phyloP scores from a whole-genome alignment of 2,888 invertebrate species.

The Sarcophaga rosellei region DNA sequence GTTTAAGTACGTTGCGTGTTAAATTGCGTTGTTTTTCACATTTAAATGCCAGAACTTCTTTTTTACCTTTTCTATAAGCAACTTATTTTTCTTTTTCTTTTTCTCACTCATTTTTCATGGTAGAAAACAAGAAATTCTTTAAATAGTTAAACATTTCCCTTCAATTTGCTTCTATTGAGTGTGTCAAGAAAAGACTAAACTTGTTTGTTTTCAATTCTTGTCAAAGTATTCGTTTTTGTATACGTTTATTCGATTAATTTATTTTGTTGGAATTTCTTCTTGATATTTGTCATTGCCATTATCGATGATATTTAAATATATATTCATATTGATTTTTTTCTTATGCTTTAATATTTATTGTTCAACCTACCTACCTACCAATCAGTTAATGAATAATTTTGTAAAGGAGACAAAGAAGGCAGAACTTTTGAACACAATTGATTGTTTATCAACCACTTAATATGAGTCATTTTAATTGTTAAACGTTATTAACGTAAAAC shows the following conservation, averaged over 20 bases:
- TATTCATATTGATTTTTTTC: conserved; percentile 33
- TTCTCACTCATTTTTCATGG: background rate
- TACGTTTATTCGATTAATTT: background rate
- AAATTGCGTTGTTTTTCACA: background rate
- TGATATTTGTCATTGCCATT: background rate
- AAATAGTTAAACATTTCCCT: background rate
- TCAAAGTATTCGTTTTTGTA: background rate
- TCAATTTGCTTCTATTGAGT: background rate
- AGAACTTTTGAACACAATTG: too few relatives aligned
- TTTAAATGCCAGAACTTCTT: background rate
- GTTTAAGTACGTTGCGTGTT: conserved; percentile 38
- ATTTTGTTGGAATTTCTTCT: background rate
- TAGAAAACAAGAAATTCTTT: background rate
- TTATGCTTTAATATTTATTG: background rate
- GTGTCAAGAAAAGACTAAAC: too few relatives aligned
- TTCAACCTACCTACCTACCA: too few relatives aligned
- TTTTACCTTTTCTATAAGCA: background rate
- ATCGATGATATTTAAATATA: conserved; percentile 37
- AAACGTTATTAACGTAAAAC: too few relatives aligned
- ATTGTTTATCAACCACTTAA: too few relatives aligned
- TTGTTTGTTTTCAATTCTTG: background rate
- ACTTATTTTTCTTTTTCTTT: background rate
- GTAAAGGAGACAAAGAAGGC: too few relatives aligned
- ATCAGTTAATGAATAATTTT: too few relatives aligned
- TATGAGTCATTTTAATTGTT: too few relatives aligned